Conservation (phyloP, 2,797 vertebrate species). For the Enteromius afrohamiltoni region DNA sequence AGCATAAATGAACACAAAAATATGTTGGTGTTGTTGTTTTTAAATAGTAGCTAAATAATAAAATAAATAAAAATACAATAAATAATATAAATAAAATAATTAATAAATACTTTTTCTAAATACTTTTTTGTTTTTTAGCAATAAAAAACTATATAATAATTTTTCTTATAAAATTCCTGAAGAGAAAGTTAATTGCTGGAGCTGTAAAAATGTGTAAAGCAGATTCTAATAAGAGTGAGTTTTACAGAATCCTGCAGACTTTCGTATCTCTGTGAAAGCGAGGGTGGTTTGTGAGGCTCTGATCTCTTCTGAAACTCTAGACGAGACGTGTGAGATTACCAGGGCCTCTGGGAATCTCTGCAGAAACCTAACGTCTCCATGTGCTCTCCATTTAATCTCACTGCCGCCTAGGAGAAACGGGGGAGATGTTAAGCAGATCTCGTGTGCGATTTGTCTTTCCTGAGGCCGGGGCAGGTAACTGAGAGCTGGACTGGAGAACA, state of each 20-base stretch:
- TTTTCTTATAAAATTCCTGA: not conserved
- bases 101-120: not conserved
- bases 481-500: conserved; percentile 36
- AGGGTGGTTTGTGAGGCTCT: not conserved
- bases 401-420: conserved; percentile 18
- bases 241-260: not conserved
- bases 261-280: not conserved
- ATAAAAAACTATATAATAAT: too few relatives aligned
- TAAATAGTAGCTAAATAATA: too few relatives aligned
- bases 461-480: conserved; percentile 28
- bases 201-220: not conserved
- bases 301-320: conserved; percentile 12
- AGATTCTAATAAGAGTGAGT: not conserved
- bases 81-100: not conserved
- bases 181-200: not conserved
- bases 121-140: not conserved
- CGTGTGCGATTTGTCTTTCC: conserved; percentile 10
- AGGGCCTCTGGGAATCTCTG: conserved; percentile 25
- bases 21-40: too few relatives aligned
- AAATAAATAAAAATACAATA: too few relatives aligned
- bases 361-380: conserved; percentile 11
- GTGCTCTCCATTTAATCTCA: not conserved
- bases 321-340: not conserved
- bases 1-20: too few relatives aligned
- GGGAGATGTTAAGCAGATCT: conserved; percentile 43